Conservation (phyloP, 2,113 vertebrate species). For the Oncorhynchus gorbuscha region DNA sequence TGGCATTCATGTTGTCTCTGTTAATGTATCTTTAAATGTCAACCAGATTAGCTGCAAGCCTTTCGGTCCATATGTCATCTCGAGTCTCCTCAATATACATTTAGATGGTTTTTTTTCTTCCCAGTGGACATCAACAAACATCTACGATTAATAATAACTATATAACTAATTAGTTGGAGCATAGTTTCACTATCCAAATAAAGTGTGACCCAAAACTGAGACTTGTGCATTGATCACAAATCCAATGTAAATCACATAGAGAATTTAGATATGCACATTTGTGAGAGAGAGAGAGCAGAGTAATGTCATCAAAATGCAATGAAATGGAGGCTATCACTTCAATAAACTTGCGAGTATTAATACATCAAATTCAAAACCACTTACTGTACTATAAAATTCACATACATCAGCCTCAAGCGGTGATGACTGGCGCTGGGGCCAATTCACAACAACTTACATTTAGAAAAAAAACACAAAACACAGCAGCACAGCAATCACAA, state of each 20-base stretch:
- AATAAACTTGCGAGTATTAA: slow-evolving; percentile 35
- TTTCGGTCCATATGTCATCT: slow-evolving; percentile 25
- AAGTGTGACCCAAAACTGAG: too few species aligned
- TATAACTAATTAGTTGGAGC: too few species aligned
- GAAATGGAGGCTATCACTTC: slow-evolving; percentile 55
- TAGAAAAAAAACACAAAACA: slow-evolving; percentile 22
- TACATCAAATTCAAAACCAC: slow-evolving; percentile 57
- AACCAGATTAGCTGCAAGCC: slow-evolving; percentile 40
- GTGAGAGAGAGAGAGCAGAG: slow-evolving; percentile 35
- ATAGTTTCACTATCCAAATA: too few species aligned
- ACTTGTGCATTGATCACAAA: slow-evolving; percentile 26
- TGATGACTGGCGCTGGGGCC: slow-evolving; percentile 24
- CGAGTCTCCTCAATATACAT: background rate
- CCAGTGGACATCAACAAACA: background rate
- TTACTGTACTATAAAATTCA: slow-evolving; percentile 59
- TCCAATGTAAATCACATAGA: slow-evolving; percentile 53
- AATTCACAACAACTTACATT: slow-evolving; percentile 37
- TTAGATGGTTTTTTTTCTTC: background rate
- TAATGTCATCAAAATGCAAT: slow-evolving; percentile 49
- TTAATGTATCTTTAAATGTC: slow-evolving; percentile 45
- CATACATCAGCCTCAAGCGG: slow-evolving; percentile 38
- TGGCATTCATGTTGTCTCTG: slow-evolving; percentile 33
- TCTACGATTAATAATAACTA: background rate
- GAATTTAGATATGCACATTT: slow-evolving; percentile 59
- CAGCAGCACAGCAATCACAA: background rate